Evolutionary conservation across 2,888 invertebrate species (phyloP).

Genomic region (Amphipoea oculea): DNA sequence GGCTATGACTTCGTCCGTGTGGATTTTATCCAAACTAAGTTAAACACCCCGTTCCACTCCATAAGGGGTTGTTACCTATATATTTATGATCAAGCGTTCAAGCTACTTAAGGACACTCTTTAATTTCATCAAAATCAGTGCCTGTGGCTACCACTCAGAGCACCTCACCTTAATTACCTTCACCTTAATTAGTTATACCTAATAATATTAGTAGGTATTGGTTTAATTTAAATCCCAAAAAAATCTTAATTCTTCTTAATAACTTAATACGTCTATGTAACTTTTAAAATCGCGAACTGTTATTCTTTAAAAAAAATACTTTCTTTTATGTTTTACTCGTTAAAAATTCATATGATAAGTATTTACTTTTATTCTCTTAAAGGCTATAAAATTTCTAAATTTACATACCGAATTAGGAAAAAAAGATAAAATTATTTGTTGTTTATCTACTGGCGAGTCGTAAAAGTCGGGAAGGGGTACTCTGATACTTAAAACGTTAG

Average conservation of each 20-base stretch:
- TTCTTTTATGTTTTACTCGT: background rate
- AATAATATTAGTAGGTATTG: background rate
- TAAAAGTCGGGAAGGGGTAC: conserved; percentile 49
- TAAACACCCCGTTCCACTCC: no score
- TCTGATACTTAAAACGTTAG: conserved; percentile 42
- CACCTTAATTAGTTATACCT: no score
- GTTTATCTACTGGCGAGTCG: conserved; percentile 52
- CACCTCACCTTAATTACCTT: no score
- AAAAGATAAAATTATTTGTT: conserved; percentile 56
- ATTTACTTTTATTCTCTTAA: conserved; percentile 21
- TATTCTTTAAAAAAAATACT: background rate
- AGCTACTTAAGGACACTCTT: no score
- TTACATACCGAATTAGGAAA: conserved; percentile 41
- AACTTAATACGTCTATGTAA: background rate
- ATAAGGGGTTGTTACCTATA: no score
- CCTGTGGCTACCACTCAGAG: no score
- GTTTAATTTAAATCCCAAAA: background rate
- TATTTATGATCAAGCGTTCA: no score
- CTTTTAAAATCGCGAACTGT: conserved; percentile 10
- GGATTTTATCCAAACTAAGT: background rate
- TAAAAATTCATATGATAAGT: conserved; percentile 32
- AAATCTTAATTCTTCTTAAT: background rate
- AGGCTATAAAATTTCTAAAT: conserved; percentile 45
- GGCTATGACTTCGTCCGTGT: background rate
- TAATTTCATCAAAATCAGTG: no score